Base-by-base conservation (phyloP, 2,113 vertebrate genomes). In the Zapornia atra region DNA sequence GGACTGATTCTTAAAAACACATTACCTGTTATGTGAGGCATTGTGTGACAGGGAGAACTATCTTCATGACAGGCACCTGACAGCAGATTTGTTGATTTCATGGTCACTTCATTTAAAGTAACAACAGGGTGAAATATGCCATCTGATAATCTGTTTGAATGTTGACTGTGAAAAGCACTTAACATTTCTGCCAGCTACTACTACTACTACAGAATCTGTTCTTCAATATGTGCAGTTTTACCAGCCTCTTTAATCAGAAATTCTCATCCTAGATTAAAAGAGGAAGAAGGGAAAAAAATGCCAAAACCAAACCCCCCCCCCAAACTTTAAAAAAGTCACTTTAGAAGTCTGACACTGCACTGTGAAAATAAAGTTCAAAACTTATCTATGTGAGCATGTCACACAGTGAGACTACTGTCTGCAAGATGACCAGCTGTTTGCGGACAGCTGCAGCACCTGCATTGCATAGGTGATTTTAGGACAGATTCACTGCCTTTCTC, bases 61-160 rank as follows among this genome's bases (percentile, higher is more conserved):
- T 97, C 98, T 98, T 94, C 3, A 53, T 98, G 98, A 98, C 98
- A 98, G 98, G 98, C 98, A 98, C 98, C 98, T 98, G 98, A 98
- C 98, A 98, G 98, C 98, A 98, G 98, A 98, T 98, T 98, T 98
- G 98, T 98, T 98, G 98, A 98, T 98, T 98, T 98, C 98, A 98
- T 98, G 98, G 98, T 98, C 98, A 98, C 98, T 98, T 98, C 98
- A 98, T 98, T 98, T 98, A 98, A 98, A 98, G 98, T 98, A 98
- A 98, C 98, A 98, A 98, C 98, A 98, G 97, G 98, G 98, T 98
- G 98, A 98, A 98, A 98, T 98, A 98, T 98, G 98, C 98, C 98
- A 98, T 98, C 98, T 98, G 98, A 98, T 98, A 98, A 98, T 98
- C 98, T 98, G 98, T 98, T 98, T 98, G 98, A 98, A 98, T 98